Evolutionary conservation across 2,797 vertebrate species (phyloP), one percentile per base, ranked within the genome.

Genomic region (Xenopus petersii): DNA sequence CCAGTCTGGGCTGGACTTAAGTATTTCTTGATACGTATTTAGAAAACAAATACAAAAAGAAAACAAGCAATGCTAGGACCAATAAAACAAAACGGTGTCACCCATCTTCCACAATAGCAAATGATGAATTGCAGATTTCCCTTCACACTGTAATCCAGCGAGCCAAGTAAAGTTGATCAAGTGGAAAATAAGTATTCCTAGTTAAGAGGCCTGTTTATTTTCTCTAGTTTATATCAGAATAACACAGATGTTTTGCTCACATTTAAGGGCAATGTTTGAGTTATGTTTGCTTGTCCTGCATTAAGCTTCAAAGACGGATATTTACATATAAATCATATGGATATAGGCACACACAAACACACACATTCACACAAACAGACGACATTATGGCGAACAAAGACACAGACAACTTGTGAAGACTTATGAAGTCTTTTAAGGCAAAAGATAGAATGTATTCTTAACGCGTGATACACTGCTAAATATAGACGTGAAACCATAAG

Each of bases 1-100:
- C 3, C 15, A 89, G 84, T 86, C 83, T 89, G 80, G 86, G 84
- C 84, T 86, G 88, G 89, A 90, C 87, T 83, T 80, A 12, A 88
- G 90, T 84, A 87, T 83, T 88, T 86, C 84, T 87, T 86, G 87
- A 86, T 9, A 36, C 6, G 33, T 36, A 36, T 36, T 36, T 36
- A 36, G 36, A 42, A 42, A 42, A 42, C 36, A 42, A 42, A 42
- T 42, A 42, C 36, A 42, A 6, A 42, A 42, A 42, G 36, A 42
- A 42, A 63, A 33, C 61, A 63, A 63, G 30, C 30, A 63, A 63
- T 36, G 26, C 13, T 33, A 16, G 6, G 15, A 13, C 61, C 36
- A 1, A 63, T 15, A 21, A 16, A 63, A 10, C 11, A 63, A 36
- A 63, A 16, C 21, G 5, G 11, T 24, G 26, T 30, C 26, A 4